Base-by-base conservation (phyloP, 2,797 vertebrate genomes). In the Iguana delicatissima region DNA sequence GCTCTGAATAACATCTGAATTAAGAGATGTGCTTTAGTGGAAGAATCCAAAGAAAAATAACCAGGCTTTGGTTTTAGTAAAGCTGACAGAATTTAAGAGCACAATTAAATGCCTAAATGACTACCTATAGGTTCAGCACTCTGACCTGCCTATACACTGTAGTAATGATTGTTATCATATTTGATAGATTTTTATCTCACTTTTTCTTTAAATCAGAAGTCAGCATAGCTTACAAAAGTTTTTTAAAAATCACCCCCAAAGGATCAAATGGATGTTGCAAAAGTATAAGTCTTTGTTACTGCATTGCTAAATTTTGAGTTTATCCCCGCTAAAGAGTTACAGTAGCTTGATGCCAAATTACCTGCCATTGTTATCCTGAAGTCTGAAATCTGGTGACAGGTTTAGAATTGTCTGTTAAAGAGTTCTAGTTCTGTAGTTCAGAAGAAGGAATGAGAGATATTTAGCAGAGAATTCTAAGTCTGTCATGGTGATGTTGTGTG, bases 1-100 rank as follows among this genome's bases (percentile, higher is more conserved):
- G 46, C 52, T 24, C 38, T 80, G 59, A 80, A 22, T 29, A 46
- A 67, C 67, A 76, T 67, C n/a, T 55, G 57, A 79, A 87, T 85
- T 24, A 85, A 32, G 32, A n/a, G 10, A 35, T 79, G 29, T 29
- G 0, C 50, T 92, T 67, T 87, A 87, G 52, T 84, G 32, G 32
- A 87, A 67, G 22, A 79, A 91, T 92, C 90, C 57, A 89, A 84
- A 24, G 6, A 88, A 89, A 12, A 3, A 50, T 87, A 16, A 59
- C 13, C 14, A 2, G 35, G n/a, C 9, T 79, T 59, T 26, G 16
- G 35, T 46, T 14, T 62, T 35, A 46, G 32, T 87, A 46, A 85
- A 85, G n/a, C 35, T 73, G 69, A 35, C 46, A 50, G 29, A 20
- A 76, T 73, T 38, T 86, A 42, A 77, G 74, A 87, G 26, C 35